Evolutionary conservation across 2,888 invertebrate genomes (phyloP).

Genomic region (Napeogenes inachia): DNA sequence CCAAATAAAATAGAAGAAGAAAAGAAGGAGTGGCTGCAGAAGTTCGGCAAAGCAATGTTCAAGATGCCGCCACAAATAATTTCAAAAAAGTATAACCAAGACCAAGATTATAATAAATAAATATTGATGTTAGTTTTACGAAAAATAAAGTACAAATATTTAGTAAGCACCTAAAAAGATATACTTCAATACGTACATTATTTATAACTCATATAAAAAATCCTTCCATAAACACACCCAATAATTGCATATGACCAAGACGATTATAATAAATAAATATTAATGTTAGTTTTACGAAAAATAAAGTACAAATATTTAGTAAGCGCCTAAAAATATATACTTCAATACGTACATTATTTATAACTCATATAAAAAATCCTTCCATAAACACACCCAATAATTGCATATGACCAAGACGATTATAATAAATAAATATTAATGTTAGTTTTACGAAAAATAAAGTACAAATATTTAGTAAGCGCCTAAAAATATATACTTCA

Average conservation of each 20-base stretch:
- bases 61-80: conserved; percentile 38
- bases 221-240: too few relatives aligned
- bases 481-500: too few relatives aligned
- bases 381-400: background rate
- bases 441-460: background rate
- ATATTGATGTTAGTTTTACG: background rate
- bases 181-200: too few relatives aligned
- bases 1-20: conserved; percentile 36
- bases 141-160: background rate
- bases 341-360: too few relatives aligned
- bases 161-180: too few relatives aligned
- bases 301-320: background rate
- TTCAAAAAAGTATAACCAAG: conserved; percentile 42
- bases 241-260: conserved; percentile 39
- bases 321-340: too few relatives aligned
- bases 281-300: background rate
- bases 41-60: conserved; percentile 44
- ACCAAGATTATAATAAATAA: conserved; percentile 38
- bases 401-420: conserved; percentile 34
- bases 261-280: conserved; percentile 37
- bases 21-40: conserved; percentile 42
- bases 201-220: too few relatives aligned
- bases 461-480: background rate
- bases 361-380: background rate
- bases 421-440: conserved; percentile 34